Evolutionary conservation across 2,113 vertebrate species (phyloP).

Genomic region (Smithornis capensis): DNA sequence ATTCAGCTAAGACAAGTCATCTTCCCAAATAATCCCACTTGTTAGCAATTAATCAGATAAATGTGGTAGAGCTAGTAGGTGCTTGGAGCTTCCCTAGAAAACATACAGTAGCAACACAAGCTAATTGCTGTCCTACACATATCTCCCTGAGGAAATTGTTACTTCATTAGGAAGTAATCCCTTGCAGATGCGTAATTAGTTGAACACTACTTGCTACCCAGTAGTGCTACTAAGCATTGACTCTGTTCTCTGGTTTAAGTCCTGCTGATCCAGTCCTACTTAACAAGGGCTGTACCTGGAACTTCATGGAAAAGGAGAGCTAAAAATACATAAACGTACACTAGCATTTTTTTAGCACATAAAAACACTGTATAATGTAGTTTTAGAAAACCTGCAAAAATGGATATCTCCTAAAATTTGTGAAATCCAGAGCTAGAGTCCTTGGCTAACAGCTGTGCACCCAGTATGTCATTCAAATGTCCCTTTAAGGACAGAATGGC

Average conservation of each 20-base stretch:
- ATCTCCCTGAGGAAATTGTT: background rate
- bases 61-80: background rate
- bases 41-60: background rate
- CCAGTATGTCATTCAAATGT: background rate
- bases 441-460: background rate
- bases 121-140: background rate
- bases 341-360: background rate
- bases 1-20: background rate
- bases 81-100: background rate
- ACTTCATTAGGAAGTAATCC: background rate
- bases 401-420: background rate
- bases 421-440: background rate
- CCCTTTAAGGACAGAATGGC: background rate
- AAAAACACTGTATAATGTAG: background rate
- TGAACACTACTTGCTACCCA: background rate
- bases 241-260: background rate
- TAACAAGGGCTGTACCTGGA: background rate
- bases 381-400: background rate
- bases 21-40: background rate
- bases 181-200: background rate
- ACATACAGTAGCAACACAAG: background rate
- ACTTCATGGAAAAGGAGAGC: background rate
- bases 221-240: background rate
- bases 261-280: background rate
- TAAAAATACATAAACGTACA: background rate